Percentiles rank a stretch among this genome's conserved stretches.
These are phyloP conservation scores for Brienomyrus brachyistius DNA, from an alignment of 2,113 vertebrate genomes.

Conservation along the genomic window DNA sequence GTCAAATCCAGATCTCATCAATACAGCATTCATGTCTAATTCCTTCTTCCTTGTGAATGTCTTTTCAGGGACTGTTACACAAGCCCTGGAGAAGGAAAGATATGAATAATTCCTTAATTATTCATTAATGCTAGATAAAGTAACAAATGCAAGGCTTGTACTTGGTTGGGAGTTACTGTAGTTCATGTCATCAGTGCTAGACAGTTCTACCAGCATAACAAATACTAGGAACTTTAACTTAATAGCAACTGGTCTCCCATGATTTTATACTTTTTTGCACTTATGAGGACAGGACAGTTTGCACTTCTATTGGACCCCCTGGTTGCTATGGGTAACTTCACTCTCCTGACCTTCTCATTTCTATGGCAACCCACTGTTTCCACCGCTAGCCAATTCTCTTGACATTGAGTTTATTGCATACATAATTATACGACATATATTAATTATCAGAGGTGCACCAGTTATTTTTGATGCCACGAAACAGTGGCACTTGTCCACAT, in stretches of 20 bases:
- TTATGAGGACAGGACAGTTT: conserved; percentile 36
- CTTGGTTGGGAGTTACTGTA: neutral
- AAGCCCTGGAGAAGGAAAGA: neutral
- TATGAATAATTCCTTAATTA: neutral
- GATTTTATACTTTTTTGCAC: conserved; percentile 15
- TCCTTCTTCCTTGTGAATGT: neutral
- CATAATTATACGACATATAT: neutral
- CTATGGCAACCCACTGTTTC: conserved; percentile 52
- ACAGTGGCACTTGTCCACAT: neutral
- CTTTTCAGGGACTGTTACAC: neutral
- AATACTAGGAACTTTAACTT: neutral
- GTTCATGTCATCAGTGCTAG: neutral
- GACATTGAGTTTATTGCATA: conserved; percentile 18
- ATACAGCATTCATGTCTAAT: neutral
- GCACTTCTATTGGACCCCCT: conserved; percentile 38
- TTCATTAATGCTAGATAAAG: neutral
- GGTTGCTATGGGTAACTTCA: conserved; percentile 50
- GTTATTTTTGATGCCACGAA: neutral
- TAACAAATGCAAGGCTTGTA: neutral
- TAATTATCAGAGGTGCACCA: neutral
- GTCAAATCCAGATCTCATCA: neutral
- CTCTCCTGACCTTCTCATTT: conserved; percentile 45
- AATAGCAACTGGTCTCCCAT: neutral
- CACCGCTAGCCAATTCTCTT: conserved; percentile 30
- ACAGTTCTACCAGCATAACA: neutral